Conservation (phyloP, 2,113 vertebrate species). For the Dromiciops gliroides region DNA sequence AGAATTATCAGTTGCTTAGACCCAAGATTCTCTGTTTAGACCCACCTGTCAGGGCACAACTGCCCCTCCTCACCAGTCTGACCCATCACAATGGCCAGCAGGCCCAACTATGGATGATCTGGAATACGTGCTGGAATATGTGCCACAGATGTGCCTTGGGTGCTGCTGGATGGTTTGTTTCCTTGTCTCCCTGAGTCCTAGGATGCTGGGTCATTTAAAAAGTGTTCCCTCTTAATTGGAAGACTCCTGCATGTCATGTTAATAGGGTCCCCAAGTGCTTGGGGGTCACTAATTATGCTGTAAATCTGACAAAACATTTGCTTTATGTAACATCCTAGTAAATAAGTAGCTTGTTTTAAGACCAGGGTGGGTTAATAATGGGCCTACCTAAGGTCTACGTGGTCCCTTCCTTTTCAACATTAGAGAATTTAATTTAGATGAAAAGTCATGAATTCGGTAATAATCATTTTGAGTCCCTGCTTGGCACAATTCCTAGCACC, state of each 20-base stretch:
- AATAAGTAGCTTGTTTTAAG: neutral
- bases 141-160: neutral
- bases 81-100: no score
- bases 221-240: neutral
- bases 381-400: neutral
- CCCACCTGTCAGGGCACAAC: neutral
- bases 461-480: neutral
- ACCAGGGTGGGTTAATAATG: neutral
- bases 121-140: neutral
- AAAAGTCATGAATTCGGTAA: neutral
- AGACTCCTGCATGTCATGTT: neutral
- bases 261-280: neutral
- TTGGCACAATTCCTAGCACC: neutral
- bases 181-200: neutral
- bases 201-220: neutral
- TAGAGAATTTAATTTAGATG: neutral
- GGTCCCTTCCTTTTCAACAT: neutral
- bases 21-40: neutral
- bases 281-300: neutral
- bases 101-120: neutral
- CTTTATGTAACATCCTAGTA: neutral
- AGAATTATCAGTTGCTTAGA: neutral
- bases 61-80: neutral
- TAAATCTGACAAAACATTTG: neutral
- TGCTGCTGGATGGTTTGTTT: neutral